phyloP scores from a whole-genome alignment of 2,888 invertebrate species.

The Pyrocoelia pectoralis region DNA sequence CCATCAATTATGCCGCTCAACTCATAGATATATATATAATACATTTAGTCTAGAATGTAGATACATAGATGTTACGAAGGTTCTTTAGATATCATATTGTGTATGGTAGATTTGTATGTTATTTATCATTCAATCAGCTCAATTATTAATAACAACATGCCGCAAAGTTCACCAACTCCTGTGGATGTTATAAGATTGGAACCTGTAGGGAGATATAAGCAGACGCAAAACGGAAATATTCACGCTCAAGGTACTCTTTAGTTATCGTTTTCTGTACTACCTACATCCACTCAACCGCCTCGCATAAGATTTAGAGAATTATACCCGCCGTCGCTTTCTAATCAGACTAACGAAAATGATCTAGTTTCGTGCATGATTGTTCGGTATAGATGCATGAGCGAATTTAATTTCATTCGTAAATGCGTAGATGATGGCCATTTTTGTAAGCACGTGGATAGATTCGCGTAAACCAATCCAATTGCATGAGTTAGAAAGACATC shows the following conservation, averaged over 20 bases:
- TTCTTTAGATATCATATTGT: slow-evolving; percentile 37
- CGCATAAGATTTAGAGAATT: slow-evolving; percentile 9
- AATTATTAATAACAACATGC: slow-evolving; percentile 48
- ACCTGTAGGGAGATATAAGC: slow-evolving; percentile 70
- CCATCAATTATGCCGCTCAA: slow-evolving; percentile 35
- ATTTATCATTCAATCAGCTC: slow-evolving; percentile 41
- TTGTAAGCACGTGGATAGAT: slow-evolving; percentile 28
- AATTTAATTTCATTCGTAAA: not conserved
- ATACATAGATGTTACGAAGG: slow-evolving; percentile 32
- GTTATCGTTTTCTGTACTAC: slow-evolving; percentile 10
- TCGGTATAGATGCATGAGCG: not conserved
- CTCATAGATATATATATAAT: slow-evolving; percentile 30
- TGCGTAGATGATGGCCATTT: slow-evolving; percentile 8
- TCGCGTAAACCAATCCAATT: slow-evolving; percentile 22
- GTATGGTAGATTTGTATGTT: slow-evolving; percentile 44
- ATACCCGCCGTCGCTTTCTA: too few relatives aligned
- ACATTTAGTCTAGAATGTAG: slow-evolving; percentile 37
- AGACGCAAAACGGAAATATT: slow-evolving; percentile 68
- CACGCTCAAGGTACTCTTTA: slow-evolving; percentile 58
- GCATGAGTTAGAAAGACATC: slow-evolving; percentile 19
- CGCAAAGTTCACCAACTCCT: slow-evolving; percentile 50
- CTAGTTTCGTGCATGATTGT: slow-evolving; percentile 15
- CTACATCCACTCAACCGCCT: slow-evolving; percentile 24
- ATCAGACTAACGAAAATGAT: not conserved
- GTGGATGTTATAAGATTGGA: slow-evolving; percentile 69